Evolutionary conservation across 2,888 invertebrate genomes (phyloP).

Genomic region (Hirudinaria manillensis): DNA sequence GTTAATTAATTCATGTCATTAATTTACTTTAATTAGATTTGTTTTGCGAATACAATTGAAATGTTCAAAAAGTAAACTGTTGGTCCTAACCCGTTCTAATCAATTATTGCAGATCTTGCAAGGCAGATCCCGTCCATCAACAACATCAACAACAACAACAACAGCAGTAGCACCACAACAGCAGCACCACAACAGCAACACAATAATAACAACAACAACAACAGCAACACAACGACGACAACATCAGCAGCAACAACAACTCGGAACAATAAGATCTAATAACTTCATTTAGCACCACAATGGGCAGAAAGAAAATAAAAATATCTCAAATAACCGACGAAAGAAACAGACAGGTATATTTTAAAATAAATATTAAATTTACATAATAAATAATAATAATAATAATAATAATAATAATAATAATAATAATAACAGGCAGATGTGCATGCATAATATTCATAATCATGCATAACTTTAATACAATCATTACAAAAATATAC

Average conservation of each 20-base stretch:
- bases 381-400: constrained; percentile 10
- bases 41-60: too few species aligned
- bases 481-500: too few species aligned
- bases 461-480: too few species aligned
- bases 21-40: too few species aligned
- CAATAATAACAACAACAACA: not conserved
- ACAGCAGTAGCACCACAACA: not conserved
- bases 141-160: not conserved
- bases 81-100: too few species aligned
- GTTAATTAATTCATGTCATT: too few species aligned
- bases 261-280: not conserved
- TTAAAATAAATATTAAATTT: not conserved
- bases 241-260: not conserved
- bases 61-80: too few species aligned
- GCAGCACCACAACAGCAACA: not conserved
- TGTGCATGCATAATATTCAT: not conserved
- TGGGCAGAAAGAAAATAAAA: constrained; percentile 34
- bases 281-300: not conserved
- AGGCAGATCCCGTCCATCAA: too few species aligned
- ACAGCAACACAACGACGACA: not conserved
- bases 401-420: constrained; percentile 11
- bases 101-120: too few species aligned
- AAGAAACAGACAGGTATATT: constrained; percentile 33
- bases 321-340: constrained; percentile 34
- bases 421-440: not conserved